phyloP scores from a whole-genome alignment of 2,113 vertebrate genomes.

The Chaetodon auriga region DNA sequence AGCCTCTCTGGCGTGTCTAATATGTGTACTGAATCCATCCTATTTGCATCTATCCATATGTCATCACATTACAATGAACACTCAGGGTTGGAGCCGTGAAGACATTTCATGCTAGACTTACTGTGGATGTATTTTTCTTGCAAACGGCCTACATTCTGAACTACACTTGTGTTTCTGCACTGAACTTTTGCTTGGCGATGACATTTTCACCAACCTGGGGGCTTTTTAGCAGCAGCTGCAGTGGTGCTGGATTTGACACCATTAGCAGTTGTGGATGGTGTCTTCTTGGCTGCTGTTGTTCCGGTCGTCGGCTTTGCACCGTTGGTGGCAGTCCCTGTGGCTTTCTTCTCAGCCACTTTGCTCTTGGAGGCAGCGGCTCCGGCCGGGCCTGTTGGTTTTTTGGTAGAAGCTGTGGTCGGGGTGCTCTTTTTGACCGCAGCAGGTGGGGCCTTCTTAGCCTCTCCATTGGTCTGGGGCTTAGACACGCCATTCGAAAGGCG shows the following conservation, averaged over 20 bases:
- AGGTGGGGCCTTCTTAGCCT: conserved; percentile 75
- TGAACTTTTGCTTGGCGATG: not conserved
- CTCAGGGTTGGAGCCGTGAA: conserved; percentile 15
- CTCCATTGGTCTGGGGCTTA: conserved; percentile 78
- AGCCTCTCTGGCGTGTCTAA: conserved; percentile 58
- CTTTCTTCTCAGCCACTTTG: conserved; percentile 82
- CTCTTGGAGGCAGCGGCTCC: conserved; percentile 51
- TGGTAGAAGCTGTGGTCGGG: conserved; percentile 52
- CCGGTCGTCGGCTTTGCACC: conserved; percentile 60
- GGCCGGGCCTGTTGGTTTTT: conserved; percentile 60
- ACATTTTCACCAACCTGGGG: conserved; percentile 74
- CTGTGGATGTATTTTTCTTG: not conserved
- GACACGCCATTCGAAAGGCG: conserved; percentile 80
- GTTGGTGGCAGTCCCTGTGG: conserved; percentile 51
- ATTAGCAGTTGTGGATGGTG: conserved; percentile 54
- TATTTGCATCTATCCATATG: conserved; percentile 20
- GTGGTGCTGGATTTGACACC: conserved; percentile 75
- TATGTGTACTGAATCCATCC: conserved; percentile 47
- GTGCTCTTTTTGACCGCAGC: conserved; percentile 76
- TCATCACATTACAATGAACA: conserved; percentile 42
- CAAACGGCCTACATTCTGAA: not conserved
- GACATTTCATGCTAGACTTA: conserved; percentile 9
- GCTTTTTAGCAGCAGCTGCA: conserved; percentile 71
- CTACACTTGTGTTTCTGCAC: not conserved
- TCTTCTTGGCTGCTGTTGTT: conserved; percentile 73